A percentile compares a stretch with the other conserved stretches of the same genome.
phyloP scores from a whole-genome alignment of 2,797 vertebrate species.

The Podarcis lilfordi region DNA sequence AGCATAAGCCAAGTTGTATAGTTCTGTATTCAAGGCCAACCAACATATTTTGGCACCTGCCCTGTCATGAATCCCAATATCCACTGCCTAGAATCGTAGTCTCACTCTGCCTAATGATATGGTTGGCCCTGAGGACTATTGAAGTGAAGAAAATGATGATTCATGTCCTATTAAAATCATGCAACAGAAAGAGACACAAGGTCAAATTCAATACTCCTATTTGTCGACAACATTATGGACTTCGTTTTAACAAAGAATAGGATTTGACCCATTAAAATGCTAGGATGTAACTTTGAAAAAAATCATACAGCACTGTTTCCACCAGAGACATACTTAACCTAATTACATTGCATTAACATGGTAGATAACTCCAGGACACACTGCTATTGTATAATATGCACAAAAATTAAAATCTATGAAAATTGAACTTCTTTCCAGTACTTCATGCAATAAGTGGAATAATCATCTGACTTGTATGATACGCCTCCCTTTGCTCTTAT shows the following conservation, averaged over 20 bases:
- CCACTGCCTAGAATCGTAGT: neutral
- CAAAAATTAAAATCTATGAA: constrained; percentile 50
- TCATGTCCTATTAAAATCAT: constrained; percentile 55
- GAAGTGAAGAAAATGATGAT: constrained; percentile 51
- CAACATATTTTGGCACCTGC: neutral
- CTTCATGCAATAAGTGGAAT: constrained; percentile 27
- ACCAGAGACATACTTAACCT: constrained; percentile 72
- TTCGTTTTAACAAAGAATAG: constrained; percentile 66
- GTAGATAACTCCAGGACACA: constrained; percentile 59
- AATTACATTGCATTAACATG: constrained; percentile 72
- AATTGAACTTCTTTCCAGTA: neutral
- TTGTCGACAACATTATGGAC: constrained; percentile 43
- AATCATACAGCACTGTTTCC: constrained; percentile 51
- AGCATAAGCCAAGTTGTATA: neutral
- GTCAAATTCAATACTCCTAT: constrained; percentile 58
- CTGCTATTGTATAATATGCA: constrained; percentile 49
- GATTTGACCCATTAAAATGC: constrained; percentile 64
- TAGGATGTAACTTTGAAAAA: constrained; percentile 52
- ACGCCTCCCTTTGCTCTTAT: neutral
- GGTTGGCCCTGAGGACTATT: neutral
- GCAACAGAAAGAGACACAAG: constrained; percentile 20
- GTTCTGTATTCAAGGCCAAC: neutral
- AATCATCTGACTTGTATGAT: constrained; percentile 19
- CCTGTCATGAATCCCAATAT: neutral
- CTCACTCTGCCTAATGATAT: neutral